Conservation (phyloP, 2,888 invertebrate species). For the Pogonocherus hispidulus region DNA sequence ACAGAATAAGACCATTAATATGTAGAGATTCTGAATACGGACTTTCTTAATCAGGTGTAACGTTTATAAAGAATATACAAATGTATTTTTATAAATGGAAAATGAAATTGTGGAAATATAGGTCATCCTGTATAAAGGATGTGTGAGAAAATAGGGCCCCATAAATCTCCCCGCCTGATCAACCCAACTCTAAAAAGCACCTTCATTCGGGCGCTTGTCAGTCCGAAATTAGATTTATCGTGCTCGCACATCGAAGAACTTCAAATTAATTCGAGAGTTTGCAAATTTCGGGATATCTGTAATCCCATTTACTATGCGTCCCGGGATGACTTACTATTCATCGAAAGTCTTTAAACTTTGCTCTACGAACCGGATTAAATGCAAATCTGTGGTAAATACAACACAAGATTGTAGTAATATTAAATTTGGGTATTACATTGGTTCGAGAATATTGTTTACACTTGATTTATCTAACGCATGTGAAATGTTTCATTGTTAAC, state of each 20-base stretch:
- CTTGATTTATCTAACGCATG: too few relatives aligned
- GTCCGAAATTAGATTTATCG: neutral
- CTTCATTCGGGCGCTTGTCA: neutral
- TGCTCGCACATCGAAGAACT: neutral
- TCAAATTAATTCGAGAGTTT: constrained; percentile 1
- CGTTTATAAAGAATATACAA: too few relatives aligned
- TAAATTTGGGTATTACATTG: neutral
- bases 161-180: neutral
- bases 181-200: neutral
- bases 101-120: too few relatives aligned
- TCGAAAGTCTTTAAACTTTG: neutral
- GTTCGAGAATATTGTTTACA: too few relatives aligned
- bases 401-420: neutral
- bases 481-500: too few relatives aligned
- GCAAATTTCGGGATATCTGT: neutral
- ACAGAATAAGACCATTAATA: too few relatives aligned
- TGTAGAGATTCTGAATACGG: too few relatives aligned
- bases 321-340: neutral
- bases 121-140: neutral
- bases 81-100: too few relatives aligned
- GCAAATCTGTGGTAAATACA: neutral
- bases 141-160: neutral
- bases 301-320: neutral
- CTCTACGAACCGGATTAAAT: neutral
- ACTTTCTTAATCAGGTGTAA: too few relatives aligned